phyloP scores from a whole-genome alignment of 23 tunicate genomes.

The Phallusia fumigata region DNA sequence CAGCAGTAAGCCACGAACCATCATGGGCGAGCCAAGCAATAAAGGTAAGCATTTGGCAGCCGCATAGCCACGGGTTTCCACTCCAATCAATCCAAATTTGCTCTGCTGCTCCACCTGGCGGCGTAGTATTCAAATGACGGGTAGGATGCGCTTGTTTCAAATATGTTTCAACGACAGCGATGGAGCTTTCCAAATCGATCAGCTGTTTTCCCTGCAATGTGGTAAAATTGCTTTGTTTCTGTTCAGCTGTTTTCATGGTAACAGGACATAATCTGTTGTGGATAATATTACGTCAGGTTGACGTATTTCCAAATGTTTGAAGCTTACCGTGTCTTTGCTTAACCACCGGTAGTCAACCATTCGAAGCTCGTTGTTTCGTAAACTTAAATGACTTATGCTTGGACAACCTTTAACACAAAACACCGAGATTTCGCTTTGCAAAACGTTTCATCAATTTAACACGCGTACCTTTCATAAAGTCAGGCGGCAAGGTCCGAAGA shows the following conservation, averaged over 20 bases:
- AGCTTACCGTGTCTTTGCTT: neutral
- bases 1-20: slow-evolving; percentile 30
- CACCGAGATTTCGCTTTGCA: neutral
- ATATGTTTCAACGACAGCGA: neutral
- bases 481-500: slow-evolving; percentile 21
- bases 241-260: neutral
- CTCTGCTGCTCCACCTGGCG: neutral
- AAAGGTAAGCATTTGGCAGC: slow-evolving; percentile 43
- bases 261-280: too few relatives aligned
- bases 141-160: neutral
- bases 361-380: slow-evolving; percentile 47
- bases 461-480: slow-evolving; percentile 19
- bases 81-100: slow-evolving; percentile 61
- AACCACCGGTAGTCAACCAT: slow-evolving; percentile 28
- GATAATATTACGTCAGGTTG: too few relatives aligned
- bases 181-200: neutral
- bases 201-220: neutral
- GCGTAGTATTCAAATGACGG: neutral
- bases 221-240: neutral
- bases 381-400: slow-evolving; percentile 40
- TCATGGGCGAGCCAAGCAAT: slow-evolving; percentile 30
- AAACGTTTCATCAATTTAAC: neutral
- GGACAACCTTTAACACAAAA: slow-evolving; percentile 13
- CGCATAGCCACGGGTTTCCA: slow-evolving; percentile 64
- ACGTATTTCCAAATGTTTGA: too few relatives aligned